Base-by-base conservation (phyloP, 2,797 vertebrate genomes). In the Aulostomus chinensis region DNA sequence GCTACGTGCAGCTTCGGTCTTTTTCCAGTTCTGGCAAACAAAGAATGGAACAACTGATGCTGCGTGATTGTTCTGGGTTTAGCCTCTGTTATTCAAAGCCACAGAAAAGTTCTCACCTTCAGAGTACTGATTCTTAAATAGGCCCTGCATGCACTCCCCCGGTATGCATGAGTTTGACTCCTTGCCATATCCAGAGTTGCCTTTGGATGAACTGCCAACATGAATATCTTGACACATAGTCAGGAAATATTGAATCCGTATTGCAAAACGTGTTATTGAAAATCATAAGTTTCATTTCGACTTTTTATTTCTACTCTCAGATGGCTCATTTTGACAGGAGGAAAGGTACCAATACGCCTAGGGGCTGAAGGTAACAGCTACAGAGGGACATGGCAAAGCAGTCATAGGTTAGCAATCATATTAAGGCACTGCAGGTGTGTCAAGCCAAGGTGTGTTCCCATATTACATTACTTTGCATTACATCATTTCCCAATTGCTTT, bases 41-140 rank as follows among this genome's bases (percentile, higher is more conserved):
- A 84, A 66, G 74, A 86, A 63, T 80, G 75, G 81, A 81, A 78
- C 81, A 89, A 78, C 80, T 78, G 72, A 85, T 84, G 73, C 76
- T 74, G 65, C 79, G 81, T 59, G 47, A 78, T 83, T 81, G 70
- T 73, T 72, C 65, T 15, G 31, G 64, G 63, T 76, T 80, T 69
- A 68, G 63, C 54, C 39, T 31, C 52, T 59, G 59, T 76, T 48
- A 68, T 81, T 65, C 32, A 60, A 49, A 7, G 26, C 68, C 48
- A 58, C 39, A 66, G 73, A 83, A 68, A 70, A 79, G 76, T 81
- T 80, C 79, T 80, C 83, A 86, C 83, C 78, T 83, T 80, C 54
- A 43, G 63, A 68, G 51, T 10, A 8, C 48, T 40, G 52, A 75
- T 64, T 81, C 50, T 30, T 60, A 68, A 80, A 73, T 52, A 58